Percentiles rank a stretch among this genome's conserved stretches.
These are phyloP conservation scores for Enteromius anoplus DNA, from an alignment of 2,797 vertebrate species.

Conservation along the genomic window DNA sequence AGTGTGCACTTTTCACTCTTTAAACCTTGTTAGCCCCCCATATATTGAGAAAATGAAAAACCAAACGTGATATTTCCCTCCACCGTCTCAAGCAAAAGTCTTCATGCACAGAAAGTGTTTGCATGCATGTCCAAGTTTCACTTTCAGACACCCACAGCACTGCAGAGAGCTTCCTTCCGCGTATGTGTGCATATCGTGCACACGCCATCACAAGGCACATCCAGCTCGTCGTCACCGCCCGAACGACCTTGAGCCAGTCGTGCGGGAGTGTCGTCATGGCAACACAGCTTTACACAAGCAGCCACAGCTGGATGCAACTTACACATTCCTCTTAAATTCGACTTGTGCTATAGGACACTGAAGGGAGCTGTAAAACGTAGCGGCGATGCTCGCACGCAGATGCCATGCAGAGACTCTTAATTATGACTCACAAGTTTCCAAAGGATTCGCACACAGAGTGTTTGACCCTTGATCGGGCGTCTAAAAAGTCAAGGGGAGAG, in stretches of 20 bases:
- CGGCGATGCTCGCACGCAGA: slow-evolving; percentile 24
- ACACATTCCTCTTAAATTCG: slow-evolving; percentile 60
- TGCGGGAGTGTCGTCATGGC: slow-evolving; percentile 78
- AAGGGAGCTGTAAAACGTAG: slow-evolving; percentile 54
- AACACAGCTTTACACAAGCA: slow-evolving; percentile 72
- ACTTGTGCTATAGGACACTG: slow-evolving; percentile 46
- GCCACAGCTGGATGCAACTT: slow-evolving; percentile 66
- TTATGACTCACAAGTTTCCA: slow-evolving; percentile 50
- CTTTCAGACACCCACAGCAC: slow-evolving; percentile 14
- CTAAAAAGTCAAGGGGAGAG: background rate
- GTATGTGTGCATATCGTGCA: slow-evolving; percentile 34
- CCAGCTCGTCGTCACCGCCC: slow-evolving; percentile 58
- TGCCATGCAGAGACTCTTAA: slow-evolving; percentile 46
- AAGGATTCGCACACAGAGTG: slow-evolving; percentile 6
- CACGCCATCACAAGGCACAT: slow-evolving; percentile 56
- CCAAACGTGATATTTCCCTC: background rate
- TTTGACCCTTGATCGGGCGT: background rate
- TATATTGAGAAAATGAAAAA: background rate
- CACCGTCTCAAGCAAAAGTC: background rate
- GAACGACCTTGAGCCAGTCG: slow-evolving; percentile 84
- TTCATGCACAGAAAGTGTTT: background rate
- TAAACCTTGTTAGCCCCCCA: slow-evolving; percentile 68
- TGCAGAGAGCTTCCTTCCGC: slow-evolving; percentile 27
- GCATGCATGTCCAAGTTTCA: slow-evolving; percentile 28
- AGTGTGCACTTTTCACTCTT: slow-evolving; percentile 71